phyloP scores from a whole-genome alignment of 2,888 invertebrate species.

The Biston stratarius region DNA sequence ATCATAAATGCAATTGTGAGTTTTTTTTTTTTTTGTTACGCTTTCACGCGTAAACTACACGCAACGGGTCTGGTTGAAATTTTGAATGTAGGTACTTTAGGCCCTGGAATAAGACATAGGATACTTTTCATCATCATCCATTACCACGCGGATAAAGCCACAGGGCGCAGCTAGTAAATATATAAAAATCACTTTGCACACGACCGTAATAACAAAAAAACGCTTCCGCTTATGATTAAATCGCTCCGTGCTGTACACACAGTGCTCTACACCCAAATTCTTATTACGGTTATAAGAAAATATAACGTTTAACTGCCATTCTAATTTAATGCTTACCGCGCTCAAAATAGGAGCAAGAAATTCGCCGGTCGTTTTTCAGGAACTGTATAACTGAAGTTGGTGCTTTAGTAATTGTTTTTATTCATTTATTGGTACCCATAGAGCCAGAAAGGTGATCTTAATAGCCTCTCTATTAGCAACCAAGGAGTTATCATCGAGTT shows the following conservation, averaged over 20 bases:
- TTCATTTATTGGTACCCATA: slow-evolving; percentile 76
- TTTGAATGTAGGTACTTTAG: too few relatives aligned
- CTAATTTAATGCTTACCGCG: slow-evolving; percentile 48
- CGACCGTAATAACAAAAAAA: slow-evolving; percentile 37
- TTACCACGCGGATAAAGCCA: too few relatives aligned
- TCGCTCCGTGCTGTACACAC: slow-evolving; percentile 49
- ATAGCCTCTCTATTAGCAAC: slow-evolving; percentile 70
- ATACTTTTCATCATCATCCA: too few relatives aligned
- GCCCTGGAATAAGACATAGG: too few relatives aligned
- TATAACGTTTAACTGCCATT: slow-evolving; percentile 38
- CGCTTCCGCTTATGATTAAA: slow-evolving; percentile 53
- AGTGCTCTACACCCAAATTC: slow-evolving; percentile 46
- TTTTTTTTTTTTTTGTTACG: too few relatives aligned
- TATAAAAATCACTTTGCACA: slow-evolving; percentile 29
- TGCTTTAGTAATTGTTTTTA: slow-evolving; percentile 76
- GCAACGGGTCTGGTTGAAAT: too few relatives aligned
- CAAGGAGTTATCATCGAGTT: slow-evolving; percentile 66
- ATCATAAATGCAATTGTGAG: too few relatives aligned
- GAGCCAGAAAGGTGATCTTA: slow-evolving; percentile 73
- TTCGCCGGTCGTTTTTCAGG: slow-evolving; percentile 11
- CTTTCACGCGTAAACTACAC: too few relatives aligned
- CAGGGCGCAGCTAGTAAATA: too few relatives aligned
- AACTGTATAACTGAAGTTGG: slow-evolving; percentile 51
- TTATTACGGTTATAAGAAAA: slow-evolving; percentile 47
- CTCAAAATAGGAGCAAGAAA: slow-evolving; percentile 35